Evolutionary conservation across 2,113 vertebrate species (phyloP).

Genomic region (Fukomys damarensis): DNA sequence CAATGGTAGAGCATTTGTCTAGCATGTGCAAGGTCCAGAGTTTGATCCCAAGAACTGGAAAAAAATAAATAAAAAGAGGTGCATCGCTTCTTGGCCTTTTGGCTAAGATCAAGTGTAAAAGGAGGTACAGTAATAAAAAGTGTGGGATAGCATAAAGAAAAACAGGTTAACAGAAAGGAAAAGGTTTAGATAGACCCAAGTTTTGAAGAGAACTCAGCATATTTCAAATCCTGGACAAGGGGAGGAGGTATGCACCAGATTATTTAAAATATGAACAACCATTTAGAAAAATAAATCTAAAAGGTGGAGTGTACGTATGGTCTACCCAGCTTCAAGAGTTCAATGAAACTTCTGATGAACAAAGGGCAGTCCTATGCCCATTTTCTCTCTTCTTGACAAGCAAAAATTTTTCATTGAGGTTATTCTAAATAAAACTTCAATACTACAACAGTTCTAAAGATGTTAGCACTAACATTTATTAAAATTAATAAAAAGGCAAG

Average conservation of each 20-base stretch:
- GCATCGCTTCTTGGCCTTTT: too few species aligned
- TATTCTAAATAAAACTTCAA: conserved; percentile 16
- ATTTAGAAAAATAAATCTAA: conserved; percentile 16
- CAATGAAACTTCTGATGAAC: not conserved
- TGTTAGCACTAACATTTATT: not conserved
- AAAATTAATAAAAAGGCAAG: conserved; percentile 7
- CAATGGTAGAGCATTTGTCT: not conserved
- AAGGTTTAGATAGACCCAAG: not conserved
- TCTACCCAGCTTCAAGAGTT: conserved; percentile 8
- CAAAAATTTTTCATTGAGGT: not conserved
- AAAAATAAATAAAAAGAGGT: not conserved
- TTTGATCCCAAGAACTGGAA: not conserved
- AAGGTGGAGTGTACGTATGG: not conserved
- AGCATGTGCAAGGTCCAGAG: not conserved
- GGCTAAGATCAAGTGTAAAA: too few species aligned
- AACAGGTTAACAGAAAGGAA: not conserved
- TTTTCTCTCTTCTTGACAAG: not conserved
- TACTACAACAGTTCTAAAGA: conserved; percentile 18
- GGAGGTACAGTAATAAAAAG: not conserved
- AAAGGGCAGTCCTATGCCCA: not conserved
- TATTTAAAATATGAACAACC: not conserved
- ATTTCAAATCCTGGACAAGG: not conserved
- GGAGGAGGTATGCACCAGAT: not conserved
- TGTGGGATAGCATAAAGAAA: not conserved
- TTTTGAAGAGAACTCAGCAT: not conserved